Evolutionary conservation across 2,113 vertebrate species (phyloP).

Genomic region (Trematocara unimaculatum): DNA sequence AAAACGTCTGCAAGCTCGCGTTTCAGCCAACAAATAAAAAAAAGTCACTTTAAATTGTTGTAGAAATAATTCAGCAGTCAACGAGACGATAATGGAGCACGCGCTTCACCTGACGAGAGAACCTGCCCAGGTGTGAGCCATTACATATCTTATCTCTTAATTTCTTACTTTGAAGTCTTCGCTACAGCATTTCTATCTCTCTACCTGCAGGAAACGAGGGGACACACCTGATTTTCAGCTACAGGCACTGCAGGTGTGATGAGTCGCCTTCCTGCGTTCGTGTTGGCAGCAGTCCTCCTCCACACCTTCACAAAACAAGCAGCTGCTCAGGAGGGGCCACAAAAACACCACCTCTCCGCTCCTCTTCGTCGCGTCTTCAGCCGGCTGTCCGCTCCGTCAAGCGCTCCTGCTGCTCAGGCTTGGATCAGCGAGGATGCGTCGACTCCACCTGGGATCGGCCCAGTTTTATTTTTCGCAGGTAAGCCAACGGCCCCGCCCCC

Average conservation of each 20-base stretch:
- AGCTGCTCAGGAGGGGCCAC: neutral
- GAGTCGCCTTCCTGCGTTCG: neutral
- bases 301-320: neutral
- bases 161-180: neutral
- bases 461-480: conserved; percentile 44
- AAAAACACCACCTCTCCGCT: neutral
- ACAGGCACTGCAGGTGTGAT: conserved; percentile 35
- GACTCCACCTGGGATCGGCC: conserved; percentile 11
- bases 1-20: neutral
- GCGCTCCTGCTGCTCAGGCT: conserved; percentile 23
- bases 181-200: neutral
- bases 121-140: neutral
- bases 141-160: neutral
- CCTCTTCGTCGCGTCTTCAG: neutral
- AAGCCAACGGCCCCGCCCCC: conserved; percentile 16
- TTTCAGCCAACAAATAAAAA: neutral
- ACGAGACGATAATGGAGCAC: neutral
- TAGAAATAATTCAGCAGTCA: neutral
- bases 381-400: neutral
- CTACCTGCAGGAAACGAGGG: neutral
- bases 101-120: neutral
- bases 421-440: neutral
- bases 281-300: neutral
- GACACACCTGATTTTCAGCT: conserved; percentile 44
- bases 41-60: neutral